Conservation (phyloP, 64 coral and sea anemone genomes). For the Acropora tenuis region DNA sequence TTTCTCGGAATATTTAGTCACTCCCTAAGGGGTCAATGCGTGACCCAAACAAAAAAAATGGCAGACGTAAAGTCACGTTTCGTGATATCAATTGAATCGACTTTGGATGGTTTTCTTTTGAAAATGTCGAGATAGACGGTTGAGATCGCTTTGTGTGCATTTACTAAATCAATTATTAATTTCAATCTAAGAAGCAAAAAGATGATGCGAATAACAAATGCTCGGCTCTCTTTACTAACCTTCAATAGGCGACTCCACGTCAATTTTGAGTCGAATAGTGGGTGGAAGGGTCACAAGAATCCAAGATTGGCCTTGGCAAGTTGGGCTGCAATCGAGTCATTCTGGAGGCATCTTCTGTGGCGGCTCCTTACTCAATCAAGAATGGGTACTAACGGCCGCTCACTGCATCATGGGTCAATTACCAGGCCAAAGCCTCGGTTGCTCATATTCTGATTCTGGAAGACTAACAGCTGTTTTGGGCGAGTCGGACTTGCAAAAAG, state of each 20-base stretch:
- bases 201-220: no score
- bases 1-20: no score
- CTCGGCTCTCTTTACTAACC: no score
- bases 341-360: conserved; percentile 53
- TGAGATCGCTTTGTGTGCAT: no score
- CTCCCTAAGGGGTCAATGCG: no score
- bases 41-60: no score
- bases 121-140: no score
- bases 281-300: conserved; percentile 57
- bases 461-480: conserved; percentile 38
- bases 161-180: no score
- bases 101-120: no score
- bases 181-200: no score
- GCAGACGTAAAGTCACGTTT: no score
- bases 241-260: background rate
- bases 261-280: conserved; percentile 43
- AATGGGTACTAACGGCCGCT: conserved; percentile 76
- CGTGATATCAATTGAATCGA: no score
- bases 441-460: conserved; percentile 6
- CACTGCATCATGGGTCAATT: conserved; percentile 47
- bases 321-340: conserved; percentile 42
- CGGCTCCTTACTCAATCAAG: conserved; percentile 60
- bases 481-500: conserved; percentile 56
- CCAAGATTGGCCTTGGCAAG: conserved; percentile 77
- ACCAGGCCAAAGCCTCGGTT: background rate